Percentiles rank a stretch among this genome's conserved stretches.
phyloP scores from a whole-genome alignment of 2,113 vertebrate species.

The Entelurus aequoreus region DNA sequence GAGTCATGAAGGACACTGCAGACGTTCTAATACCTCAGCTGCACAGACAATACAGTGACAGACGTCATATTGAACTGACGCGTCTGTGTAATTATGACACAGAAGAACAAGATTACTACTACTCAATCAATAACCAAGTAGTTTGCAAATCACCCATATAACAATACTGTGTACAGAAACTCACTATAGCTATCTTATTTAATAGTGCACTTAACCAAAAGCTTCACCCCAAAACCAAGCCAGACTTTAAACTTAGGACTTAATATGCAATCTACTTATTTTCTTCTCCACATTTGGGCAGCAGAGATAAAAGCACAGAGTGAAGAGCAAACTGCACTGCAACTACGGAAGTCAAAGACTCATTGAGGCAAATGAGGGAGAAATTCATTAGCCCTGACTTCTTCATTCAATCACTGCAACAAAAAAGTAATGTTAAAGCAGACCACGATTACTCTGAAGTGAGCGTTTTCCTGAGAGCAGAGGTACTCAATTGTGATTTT shows the following conservation, averaged over 20 bases:
- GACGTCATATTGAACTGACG: too few relatives aligned
- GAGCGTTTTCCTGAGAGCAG: constrained; percentile 24
- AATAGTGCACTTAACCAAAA: neutral
- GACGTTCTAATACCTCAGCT: too few relatives aligned
- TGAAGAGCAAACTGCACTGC: constrained; percentile 15
- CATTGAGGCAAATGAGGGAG: constrained; percentile 11
- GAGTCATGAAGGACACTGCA: too few relatives aligned
- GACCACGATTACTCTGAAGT: constrained; percentile 31
- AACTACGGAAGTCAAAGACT: constrained; percentile 11
- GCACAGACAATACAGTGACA: too few relatives aligned
- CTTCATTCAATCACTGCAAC: constrained; percentile 20
- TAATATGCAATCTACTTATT: constrained; percentile 3
- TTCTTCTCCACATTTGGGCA: constrained; percentile 30
- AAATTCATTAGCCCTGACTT: constrained; percentile 22
- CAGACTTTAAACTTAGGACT: neutral
- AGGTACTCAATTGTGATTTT: constrained; percentile 33
- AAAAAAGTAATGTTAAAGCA: constrained; percentile 10
- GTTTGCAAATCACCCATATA: too few relatives aligned
- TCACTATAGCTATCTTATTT: neutral
- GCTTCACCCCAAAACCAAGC: neutral
- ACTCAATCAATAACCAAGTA: too few relatives aligned
- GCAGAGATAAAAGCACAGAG: constrained; percentile 17
- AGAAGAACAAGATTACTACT: too few relatives aligned
- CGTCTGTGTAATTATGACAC: too few relatives aligned
- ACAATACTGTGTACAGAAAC: too few relatives aligned